Base-by-base conservation (phyloP, 2,113 vertebrate genomes). In the Vicugna pacos region DNA sequence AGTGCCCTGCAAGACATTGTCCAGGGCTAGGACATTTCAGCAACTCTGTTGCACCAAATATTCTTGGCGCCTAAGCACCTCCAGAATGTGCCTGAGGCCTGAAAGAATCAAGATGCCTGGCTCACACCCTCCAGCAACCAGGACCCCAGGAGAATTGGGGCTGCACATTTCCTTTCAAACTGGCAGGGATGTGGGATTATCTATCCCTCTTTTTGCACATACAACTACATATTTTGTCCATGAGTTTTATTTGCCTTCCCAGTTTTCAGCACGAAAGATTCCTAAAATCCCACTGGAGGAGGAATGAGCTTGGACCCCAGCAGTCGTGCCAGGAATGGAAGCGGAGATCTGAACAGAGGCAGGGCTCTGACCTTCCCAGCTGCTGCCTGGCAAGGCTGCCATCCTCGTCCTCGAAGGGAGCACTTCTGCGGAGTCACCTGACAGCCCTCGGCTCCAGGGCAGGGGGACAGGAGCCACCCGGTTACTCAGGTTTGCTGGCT, bases 211-310 rank as follows among this genome's bases (percentile, higher is more conserved):
- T 87, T 50, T 28, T n/a, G 77, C 65, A 67, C n/a, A 30, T 3
- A 67, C 67, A 80, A 38, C 17, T 38, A 90, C 67, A 69, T 62
- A 80, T 56, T 95, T 93, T 64, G 76, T 62, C 77, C 38, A 26
- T 52, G 80, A 90, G 50, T 89, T 91, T 93, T 35, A 75, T 96
- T 96, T 95, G 65, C 69, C 90, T 96, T 89, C 90, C 65, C 48
- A 1, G n/a, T 60, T 89, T 79, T 94, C 93, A 95, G 73, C 88
- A 94, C 8, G 24, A 95, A 97, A 35, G 48, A 97, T 87, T 96
- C 86, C 96, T 95, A 91, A 96, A 93, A 58, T 95, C 54, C 46
- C 75, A 46, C 12, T 26, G 83, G 54, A 46, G 79, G 24, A 96
- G 24, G 13, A 81, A 5, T n/a, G 70, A 32, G 22, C 69, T 91